Percentiles rank a stretch among this genome's conserved stretches.
Conservation (phyloP, 2,888 invertebrate genomes). For the Cryptocheilus praepositus region DNA sequence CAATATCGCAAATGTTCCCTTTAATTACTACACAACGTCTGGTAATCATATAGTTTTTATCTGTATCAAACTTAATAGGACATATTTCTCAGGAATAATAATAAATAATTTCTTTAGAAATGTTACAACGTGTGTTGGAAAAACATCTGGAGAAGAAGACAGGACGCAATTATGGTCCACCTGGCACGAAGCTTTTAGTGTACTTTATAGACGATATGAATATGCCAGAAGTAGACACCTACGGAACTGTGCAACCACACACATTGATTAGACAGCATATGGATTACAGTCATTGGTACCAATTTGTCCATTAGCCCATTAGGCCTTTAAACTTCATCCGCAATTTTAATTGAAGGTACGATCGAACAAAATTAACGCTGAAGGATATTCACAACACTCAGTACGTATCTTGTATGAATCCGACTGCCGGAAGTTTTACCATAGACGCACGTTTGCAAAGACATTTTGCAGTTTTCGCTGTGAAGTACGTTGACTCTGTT, state of each 20-base stretch:
- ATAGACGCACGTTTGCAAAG: conserved; percentile 93
- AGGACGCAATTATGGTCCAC: conserved; percentile 94
- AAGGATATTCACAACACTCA: conserved; percentile 96
- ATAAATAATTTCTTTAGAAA: conserved; percentile 77
- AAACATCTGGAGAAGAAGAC: conserved; percentile 96
- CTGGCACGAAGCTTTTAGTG: conserved; percentile 93
- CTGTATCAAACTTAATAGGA: neutral
- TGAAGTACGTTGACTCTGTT: conserved; percentile 78
- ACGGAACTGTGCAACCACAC: conserved; percentile 96
- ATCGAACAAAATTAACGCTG: conserved; percentile 87
- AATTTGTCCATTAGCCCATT: neutral
- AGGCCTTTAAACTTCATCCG: neutral
- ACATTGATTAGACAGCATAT: conserved; percentile 94
- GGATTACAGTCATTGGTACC: conserved; percentile 94
- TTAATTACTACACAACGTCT: conserved; percentile 96
- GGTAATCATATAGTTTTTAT: conserved; percentile 72
- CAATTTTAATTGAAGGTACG: conserved; percentile 80
- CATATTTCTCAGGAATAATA: conserved; percentile 7
- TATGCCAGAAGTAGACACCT: conserved; percentile 97
- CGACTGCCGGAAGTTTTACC: conserved; percentile 95
- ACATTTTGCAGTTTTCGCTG: conserved; percentile 91
- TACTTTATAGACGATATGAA: conserved; percentile 98
- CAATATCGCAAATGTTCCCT: conserved; percentile 91
- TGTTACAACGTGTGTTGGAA: conserved; percentile 91
- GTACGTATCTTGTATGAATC: conserved; percentile 97